Conservation (phyloP, 2,113 vertebrate genomes). For the Aegithalos caudatus region DNA sequence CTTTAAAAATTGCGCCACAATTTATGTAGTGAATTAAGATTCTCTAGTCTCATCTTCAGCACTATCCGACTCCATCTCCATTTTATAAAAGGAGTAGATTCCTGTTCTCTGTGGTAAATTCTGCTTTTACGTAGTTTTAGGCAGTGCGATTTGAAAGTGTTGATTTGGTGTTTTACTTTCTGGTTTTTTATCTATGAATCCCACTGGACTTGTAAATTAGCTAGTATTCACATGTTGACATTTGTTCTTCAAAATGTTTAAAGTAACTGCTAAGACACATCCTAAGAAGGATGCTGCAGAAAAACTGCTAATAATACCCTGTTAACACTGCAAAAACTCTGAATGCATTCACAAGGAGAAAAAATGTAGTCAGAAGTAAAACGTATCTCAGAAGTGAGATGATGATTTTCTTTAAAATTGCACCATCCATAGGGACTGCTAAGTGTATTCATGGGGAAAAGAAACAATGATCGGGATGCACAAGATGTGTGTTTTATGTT, state of each 20-base stretch:
- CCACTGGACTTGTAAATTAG: not conserved
- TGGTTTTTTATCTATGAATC: not conserved
- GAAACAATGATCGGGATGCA: not conserved
- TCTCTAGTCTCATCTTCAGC: not conserved
- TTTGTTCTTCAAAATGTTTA: not conserved
- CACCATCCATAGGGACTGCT: not conserved
- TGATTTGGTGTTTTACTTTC: not conserved
- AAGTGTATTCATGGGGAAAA: not conserved
- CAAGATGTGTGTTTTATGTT: not conserved
- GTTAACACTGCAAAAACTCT: not conserved
- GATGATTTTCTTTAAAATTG: not conserved
- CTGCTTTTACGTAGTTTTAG: not conserved
- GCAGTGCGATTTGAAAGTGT: not conserved
- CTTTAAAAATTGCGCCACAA: not conserved
- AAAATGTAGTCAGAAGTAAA: not conserved
- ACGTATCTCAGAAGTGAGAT: not conserved
- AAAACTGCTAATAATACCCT: not conserved
- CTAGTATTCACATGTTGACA: not conserved
- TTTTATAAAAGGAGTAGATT: not conserved
- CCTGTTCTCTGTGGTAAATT: not conserved
- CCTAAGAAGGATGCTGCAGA: not conserved
- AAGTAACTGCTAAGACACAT: not conserved
- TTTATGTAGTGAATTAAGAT: not conserved
- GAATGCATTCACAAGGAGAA: not conserved
- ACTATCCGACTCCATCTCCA: not conserved